Conservation (phyloP, 2,113 vertebrate genomes). For the Eonycteris spelaea region DNA sequence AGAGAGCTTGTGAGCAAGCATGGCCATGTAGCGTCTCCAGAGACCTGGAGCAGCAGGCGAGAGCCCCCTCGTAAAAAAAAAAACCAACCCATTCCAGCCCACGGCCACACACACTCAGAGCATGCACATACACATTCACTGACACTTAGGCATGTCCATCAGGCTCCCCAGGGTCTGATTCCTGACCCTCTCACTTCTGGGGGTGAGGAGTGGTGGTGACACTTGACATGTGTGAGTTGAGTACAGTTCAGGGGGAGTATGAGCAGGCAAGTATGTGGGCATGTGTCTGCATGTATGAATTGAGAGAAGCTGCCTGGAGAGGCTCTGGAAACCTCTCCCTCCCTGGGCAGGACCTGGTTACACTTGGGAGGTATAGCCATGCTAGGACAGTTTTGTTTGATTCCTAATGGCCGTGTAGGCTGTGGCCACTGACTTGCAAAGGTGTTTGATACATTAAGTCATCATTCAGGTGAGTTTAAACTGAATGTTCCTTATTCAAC, state of each 20-base stretch:
- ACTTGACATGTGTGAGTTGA: not conserved
- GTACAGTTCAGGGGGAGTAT: not conserved
- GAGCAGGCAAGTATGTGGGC: not conserved
- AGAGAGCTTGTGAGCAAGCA: not conserved
- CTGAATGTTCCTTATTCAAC: not conserved
- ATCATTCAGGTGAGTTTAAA: constrained; percentile 18
- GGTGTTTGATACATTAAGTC: not conserved
- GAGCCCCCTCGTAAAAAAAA: not conserved
- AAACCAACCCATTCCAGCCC: not conserved
- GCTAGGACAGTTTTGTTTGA: not conserved
- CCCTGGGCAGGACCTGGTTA: not conserved
- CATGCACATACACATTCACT: not conserved
- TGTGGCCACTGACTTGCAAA: not conserved
- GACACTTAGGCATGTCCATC: not conserved
- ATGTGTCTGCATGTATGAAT: not conserved
- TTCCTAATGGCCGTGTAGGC: not conserved
- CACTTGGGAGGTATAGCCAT: not conserved
- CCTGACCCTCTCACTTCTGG: not conserved
- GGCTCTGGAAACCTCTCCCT: not conserved
- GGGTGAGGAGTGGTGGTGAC: not conserved
- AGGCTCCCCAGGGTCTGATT: not conserved
- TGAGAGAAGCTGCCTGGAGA: not conserved
- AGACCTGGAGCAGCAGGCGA: not conserved
- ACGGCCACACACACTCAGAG: not conserved
- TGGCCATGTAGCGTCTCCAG: not conserved